These are phyloP conservation scores for Struthio camelus DNA, from an alignment of 2,113 vertebrate species.

Conservation along the genomic window DNA sequence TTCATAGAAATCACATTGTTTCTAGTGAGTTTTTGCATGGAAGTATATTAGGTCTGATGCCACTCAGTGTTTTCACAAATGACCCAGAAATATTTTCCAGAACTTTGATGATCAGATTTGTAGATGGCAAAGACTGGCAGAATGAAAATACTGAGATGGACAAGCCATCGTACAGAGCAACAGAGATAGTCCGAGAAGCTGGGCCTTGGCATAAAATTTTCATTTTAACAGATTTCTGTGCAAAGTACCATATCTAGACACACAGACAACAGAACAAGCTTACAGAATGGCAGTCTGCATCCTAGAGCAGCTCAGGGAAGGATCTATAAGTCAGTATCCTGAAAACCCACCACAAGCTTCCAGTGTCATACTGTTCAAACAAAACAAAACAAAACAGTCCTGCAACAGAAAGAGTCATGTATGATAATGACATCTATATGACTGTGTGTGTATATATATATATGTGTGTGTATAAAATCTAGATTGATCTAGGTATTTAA, in stretches of 20 bases:
- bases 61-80: neutral
- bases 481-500: neutral
- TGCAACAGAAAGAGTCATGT: neutral
- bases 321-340: neutral
- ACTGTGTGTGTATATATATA: too few species aligned
- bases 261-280: neutral
- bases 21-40: neutral
- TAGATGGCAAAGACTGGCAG: neutral
- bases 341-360: neutral
- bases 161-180: neutral
- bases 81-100: neutral
- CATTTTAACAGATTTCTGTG: neutral
- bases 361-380: neutral
- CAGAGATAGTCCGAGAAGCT: neutral
- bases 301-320: neutral
- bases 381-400: neutral
- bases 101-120: neutral
- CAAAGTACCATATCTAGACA: neutral
- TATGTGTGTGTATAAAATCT: too few species aligned
- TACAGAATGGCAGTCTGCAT: neutral
- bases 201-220: neutral
- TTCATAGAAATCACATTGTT: neutral
- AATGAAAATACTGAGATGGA: neutral
- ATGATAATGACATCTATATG: neutral
- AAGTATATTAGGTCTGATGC: neutral